These are phyloP conservation scores for Homarus americanus DNA, from an alignment of 1,140 invertebrate species.

Conservation along the genomic window DNA sequence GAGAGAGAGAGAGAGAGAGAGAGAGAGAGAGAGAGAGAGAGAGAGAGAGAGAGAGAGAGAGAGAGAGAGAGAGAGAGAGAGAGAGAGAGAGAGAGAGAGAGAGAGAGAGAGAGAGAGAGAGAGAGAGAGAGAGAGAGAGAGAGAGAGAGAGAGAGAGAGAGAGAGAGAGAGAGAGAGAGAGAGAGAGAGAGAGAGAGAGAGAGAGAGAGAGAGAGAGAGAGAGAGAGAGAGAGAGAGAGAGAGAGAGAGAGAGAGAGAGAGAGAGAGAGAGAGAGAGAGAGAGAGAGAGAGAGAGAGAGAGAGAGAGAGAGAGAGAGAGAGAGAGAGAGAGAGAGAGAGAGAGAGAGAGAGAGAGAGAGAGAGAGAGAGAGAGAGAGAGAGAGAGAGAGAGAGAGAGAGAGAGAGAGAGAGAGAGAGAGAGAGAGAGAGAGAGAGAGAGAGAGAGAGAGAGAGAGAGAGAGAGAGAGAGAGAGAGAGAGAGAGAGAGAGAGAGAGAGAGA, in stretches of 20 bases:
- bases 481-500: conserved; percentile 19
- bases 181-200: not conserved
- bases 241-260: not conserved
- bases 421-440: no score
- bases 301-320: no score
- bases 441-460: not conserved
- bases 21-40: not conserved
- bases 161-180: not conserved
- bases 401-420: not conserved
- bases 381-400: conserved; percentile 1
- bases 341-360: no score
- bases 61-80: not conserved
- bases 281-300: no score
- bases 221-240: not conserved
- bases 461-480: not conserved
- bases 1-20: not conserved
- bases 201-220: not conserved
- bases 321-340: no score
- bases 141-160: not conserved
- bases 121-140: not conserved
- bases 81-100: not conserved
- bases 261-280: no score
- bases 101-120: not conserved
- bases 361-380: not conserved
- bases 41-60: not conserved